Evolutionary conservation across 2,888 invertebrate genomes (phyloP), one percentile per base, ranked within the genome.

Genomic region (Colletes collaris): DNA sequence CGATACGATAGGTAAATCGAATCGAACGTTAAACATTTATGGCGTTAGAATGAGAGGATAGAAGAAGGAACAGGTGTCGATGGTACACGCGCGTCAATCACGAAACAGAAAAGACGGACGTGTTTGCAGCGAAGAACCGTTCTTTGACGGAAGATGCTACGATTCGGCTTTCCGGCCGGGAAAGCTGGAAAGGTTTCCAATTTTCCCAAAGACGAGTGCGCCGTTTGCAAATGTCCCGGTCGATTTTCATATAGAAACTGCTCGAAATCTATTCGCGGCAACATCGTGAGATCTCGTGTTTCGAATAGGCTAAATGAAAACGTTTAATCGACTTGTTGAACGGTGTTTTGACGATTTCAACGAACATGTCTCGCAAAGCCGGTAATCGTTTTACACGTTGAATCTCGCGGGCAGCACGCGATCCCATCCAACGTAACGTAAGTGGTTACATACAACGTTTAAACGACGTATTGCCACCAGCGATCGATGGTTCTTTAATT

Each of bases 161-260:
- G 55, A 72, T 56, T 75, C 40, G 56, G 49, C 49, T 62, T 55
- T 3, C 52, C 10, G 7, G 11, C 16, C 8, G 8, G 27, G 44
- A 13, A 59, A 44, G 55, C 35, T 27, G 27, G 53, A 50, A 50
- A 27, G 27, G 27, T 63, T 63, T 62, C 58, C 67, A 56, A 70
- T 69, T 75, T 58, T 46, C 40, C 62, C 64, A 52, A 50, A 68
- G 64, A 58, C 53, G 65, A n/a, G 50, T 37, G 68, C 62, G 55
- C 55, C 50, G 35, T 52, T 13, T 53, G 64, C 44, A 40, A 55
- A 63, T 27, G 58, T n/a, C 16, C 60, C 44, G 37, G 55, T 10
- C 55, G 60, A 68, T 66, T 76, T 80, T 76, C 62, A 11, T 40
- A 10, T 56, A 56, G 44, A 50, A 60, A 77, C 68, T 27, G 40